Percentiles rank a stretch among this genome's conserved stretches.
Conservation (phyloP, 2,113 vertebrate genomes). For the Neogale vison region DNA sequence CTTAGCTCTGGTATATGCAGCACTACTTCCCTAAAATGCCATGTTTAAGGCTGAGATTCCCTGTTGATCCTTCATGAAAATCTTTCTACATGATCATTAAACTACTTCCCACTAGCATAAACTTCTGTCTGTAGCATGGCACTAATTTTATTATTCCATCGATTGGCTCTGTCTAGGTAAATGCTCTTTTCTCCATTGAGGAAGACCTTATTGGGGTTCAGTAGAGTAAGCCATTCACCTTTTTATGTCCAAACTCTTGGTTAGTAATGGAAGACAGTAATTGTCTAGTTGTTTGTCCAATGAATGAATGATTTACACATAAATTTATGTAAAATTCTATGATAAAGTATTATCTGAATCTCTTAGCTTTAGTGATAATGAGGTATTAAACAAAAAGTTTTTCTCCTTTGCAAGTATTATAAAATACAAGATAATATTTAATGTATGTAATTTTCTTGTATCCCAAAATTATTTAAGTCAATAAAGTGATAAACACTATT, state of each 20-base stretch:
- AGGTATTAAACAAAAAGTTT: not conserved
- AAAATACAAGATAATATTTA: not conserved
- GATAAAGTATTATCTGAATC: not conserved
- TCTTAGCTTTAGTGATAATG: not conserved
- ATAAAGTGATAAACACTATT: not conserved
- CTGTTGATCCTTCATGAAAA: not conserved
- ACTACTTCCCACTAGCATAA: not conserved
- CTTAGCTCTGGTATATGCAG: not conserved
- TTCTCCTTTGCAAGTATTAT: not conserved
- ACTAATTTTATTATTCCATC: not conserved
- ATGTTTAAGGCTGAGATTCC: not conserved
- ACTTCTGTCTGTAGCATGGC: rapidly evolving
- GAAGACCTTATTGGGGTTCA: not conserved
- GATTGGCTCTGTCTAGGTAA: not conserved
- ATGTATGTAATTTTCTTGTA: not conserved
- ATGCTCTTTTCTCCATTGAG: not conserved
- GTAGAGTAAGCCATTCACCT: not conserved
- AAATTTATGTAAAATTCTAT: not conserved
- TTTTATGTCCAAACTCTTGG: not conserved
- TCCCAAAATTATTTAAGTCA: not conserved
- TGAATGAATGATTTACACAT: not conserved
- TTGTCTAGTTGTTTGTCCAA: not conserved
- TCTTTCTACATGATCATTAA: not conserved
- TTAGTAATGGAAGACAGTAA: not conserved
- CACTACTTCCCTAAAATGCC: not conserved